A percentile compares a stretch with the other conserved stretches of the same genome.
Conservation (phyloP, 2,113 vertebrate species). For the Mohoua ochrocephala region DNA sequence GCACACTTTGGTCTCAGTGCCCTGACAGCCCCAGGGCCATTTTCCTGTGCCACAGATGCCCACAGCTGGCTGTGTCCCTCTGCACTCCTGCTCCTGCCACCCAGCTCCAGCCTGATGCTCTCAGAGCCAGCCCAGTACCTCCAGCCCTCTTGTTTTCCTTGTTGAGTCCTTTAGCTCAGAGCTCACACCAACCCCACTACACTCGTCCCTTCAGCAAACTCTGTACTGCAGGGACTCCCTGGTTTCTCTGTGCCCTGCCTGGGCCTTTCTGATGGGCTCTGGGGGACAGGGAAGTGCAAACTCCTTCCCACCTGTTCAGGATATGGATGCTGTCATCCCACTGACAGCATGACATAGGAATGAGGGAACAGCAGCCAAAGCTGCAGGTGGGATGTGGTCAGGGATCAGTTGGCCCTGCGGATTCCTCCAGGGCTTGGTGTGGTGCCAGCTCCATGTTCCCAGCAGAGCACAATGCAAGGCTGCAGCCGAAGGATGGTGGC, state of each 20-base stretch:
- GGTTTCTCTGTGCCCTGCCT: not conserved
- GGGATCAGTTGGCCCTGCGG: not conserved
- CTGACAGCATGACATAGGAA: not conserved
- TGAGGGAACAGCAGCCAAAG: not conserved
- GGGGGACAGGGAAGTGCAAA: not conserved
- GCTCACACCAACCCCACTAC: not conserved
- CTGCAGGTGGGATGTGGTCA: not conserved
- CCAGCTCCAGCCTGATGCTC: not conserved
- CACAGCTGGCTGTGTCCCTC: not conserved
- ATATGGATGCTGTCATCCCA: accelerated
- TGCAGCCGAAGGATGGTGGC: not conserved
- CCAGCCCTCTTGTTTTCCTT: accelerated
- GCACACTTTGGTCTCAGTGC: not conserved
- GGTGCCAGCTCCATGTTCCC: not conserved
- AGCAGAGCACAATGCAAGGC: not conserved
- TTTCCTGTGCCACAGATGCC: not conserved
- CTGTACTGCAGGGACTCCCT: not conserved
- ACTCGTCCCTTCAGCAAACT: not conserved
- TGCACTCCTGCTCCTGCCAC: not conserved
- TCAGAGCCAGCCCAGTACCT: not conserved
- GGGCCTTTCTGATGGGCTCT: not conserved
- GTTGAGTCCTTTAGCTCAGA: not conserved
- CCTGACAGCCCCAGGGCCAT: not conserved
- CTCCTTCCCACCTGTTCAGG: not conserved
- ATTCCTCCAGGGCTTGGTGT: not conserved